Evolutionary conservation across 2,797 vertebrate species (phyloP).

Genomic region (Megaceryle alcyon): DNA sequence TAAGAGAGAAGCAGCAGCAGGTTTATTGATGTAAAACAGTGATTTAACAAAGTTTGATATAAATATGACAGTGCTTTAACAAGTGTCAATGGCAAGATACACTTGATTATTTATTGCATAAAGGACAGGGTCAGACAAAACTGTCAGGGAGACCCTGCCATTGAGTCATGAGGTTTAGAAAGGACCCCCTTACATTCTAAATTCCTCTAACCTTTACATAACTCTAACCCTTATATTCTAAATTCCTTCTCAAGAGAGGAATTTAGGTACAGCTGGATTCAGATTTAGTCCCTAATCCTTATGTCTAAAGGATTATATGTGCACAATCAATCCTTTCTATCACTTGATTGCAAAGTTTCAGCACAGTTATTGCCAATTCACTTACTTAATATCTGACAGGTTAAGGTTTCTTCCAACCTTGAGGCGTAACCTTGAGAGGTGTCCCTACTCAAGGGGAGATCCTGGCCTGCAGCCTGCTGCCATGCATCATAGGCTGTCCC

Average conservation of each 20-base stretch:
- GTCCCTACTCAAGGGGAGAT: not conserved
- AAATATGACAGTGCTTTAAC: not conserved
- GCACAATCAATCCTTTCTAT: not conserved
- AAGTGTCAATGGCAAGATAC: not conserved
- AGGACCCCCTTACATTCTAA: not conserved
- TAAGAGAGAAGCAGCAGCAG: not conserved
- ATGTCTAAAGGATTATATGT: not conserved
- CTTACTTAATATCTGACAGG: not conserved
- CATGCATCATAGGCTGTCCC: not conserved
- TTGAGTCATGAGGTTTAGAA: not conserved
- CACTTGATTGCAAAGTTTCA: not conserved
- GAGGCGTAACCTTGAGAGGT: not conserved
- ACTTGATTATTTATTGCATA: not conserved
- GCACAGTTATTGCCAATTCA: not conserved
- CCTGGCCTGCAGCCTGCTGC: not conserved
- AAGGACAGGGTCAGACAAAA: not conserved
- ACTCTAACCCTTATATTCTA: not conserved
- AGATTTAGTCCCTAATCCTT: not conserved
- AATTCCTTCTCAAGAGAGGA: not conserved
- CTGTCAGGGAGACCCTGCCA: not conserved
- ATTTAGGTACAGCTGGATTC: not conserved
- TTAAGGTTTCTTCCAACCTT: not conserved
- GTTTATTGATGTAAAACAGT: not conserved
- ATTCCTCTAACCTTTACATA: too few species aligned
- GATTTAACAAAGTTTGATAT: not conserved